These are phyloP conservation scores for Volucella bombylans DNA, from an alignment of 2,888 invertebrate genomes.

Conservation along the genomic window DNA sequence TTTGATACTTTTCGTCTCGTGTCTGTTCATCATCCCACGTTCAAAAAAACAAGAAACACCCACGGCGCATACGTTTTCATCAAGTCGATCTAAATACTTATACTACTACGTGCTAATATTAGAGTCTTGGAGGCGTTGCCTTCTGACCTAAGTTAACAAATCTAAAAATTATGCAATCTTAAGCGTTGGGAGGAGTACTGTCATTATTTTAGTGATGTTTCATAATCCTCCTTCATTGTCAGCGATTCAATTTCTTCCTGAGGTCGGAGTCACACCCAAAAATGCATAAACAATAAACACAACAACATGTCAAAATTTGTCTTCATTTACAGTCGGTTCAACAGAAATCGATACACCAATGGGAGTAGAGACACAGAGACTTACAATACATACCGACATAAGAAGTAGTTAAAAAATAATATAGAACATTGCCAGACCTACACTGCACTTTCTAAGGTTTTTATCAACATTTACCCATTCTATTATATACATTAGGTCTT, in stretches of 20 bases:
- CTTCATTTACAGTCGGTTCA: not conserved
- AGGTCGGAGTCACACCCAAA: conserved; percentile 22
- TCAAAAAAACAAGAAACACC: not conserved
- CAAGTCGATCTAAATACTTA: conserved; percentile 5
- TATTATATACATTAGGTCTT: too few relatives aligned
- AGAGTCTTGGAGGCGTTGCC: conserved; percentile 5
- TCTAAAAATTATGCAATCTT: conserved; percentile 21
- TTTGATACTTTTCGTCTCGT: conserved; percentile 23
- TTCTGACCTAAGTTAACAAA: conserved; percentile 48
- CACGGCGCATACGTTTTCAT: not conserved
- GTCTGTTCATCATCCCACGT: conserved; percentile 26
- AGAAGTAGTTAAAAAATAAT: too few relatives aligned
- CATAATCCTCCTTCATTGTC: not conserved
- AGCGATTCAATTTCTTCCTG: not conserved
- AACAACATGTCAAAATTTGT: not conserved
- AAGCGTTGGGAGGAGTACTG: conserved; percentile 1
- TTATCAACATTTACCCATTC: too few relatives aligned
- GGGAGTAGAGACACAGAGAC: too few relatives aligned
- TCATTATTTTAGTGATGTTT: not conserved
- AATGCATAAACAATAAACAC: not conserved
- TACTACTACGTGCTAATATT: conserved; percentile 1
- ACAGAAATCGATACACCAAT: not conserved
- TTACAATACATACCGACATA: too few relatives aligned
- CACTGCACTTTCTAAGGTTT: too few relatives aligned
- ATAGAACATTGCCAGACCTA: too few relatives aligned